Base-by-base conservation (phyloP, 2,888 invertebrate species). In the Macrophya alboannulata region DNA sequence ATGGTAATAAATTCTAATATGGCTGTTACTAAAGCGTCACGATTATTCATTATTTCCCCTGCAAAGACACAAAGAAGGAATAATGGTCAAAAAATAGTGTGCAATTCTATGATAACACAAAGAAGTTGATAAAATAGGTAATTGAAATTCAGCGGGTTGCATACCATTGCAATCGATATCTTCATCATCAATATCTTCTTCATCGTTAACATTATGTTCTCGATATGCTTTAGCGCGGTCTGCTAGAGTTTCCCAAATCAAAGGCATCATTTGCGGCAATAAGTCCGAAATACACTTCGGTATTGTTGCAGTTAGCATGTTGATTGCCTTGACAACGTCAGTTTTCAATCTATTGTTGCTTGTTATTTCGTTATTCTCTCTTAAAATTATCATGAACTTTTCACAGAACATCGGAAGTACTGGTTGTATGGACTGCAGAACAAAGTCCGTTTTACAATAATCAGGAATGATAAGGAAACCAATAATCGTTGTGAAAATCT, bases 191-290 rank as follows among this genome's bases (percentile, higher is more conserved):
- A 59, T 59, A 21, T 59, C 59, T 59, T 59, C 59, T 59, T 10
- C 59, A 2, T 3, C n/a, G 8, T 59, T n/a, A 6, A 59, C 94
- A 8, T 95, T 94, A 15, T 95, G 95, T 87, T 95, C 94, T 0
- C 95, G 94, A 90, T 95, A 96, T 88, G 94, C 94, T 87, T 95
- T 95, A 0, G 96, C 95, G 87, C 95, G 95, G 87, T 95, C 94
- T 43, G 95, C 96, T 5, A 96, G 94, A 55, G 95, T 94, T 86
- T 94, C 94, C 96, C 96, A 96, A 12, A 96, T 95, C 0, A 95
- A 95, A 4, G 95, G 95, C 65, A 96, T 92, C 71, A 96, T 94
- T 85, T 95, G 94, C 15, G 94, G 94, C 89, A 96, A 93, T 90
- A 94, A 95, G 10, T 94, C 94, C 40, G 94, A 92, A 91, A 96